Evolutionary conservation across 2,113 vertebrate genomes (phyloP).

Genomic region (Desmodus rotundus): DNA sequence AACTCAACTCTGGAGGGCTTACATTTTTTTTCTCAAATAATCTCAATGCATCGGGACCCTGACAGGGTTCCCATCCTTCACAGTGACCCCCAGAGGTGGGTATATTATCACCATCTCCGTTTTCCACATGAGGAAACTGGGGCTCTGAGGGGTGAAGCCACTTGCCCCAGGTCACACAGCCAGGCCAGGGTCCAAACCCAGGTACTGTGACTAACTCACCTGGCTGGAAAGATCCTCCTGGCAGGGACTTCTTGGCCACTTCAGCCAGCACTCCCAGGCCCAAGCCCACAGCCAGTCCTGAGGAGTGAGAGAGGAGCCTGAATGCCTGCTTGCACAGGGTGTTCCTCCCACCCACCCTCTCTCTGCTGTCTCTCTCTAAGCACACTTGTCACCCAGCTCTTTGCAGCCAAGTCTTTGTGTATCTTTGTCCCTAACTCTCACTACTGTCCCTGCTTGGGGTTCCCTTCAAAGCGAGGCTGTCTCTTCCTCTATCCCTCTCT

Average conservation of each 20-base stretch:
- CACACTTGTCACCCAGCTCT: neutral
- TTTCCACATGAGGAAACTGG: neutral
- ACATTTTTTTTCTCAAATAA: neutral
- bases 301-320: neutral
- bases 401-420: neutral
- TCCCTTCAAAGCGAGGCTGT: neutral
- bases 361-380: neutral
- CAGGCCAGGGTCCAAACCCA: neutral
- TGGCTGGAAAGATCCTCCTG: constrained; percentile 73
- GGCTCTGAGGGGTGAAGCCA: neutral
- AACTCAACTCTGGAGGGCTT: neutral
- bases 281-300: constrained; percentile 90
- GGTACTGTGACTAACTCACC: constrained; percentile 70
- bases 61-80: neutral
- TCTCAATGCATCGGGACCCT: neutral
- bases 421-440: neutral
- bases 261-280: constrained; percentile 88
- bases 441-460: neutral
- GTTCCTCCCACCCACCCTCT: neutral
- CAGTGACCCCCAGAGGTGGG: neutral
- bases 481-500: neutral
- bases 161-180: neutral
- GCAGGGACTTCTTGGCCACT: constrained; percentile 86
- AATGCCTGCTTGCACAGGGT: neutral
- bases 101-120: neutral